Percentiles rank a stretch among this genome's conserved stretches.
Evolutionary conservation across 1,140 invertebrate species (phyloP).

Genomic region (Zeugodacus cucurbitae): DNA sequence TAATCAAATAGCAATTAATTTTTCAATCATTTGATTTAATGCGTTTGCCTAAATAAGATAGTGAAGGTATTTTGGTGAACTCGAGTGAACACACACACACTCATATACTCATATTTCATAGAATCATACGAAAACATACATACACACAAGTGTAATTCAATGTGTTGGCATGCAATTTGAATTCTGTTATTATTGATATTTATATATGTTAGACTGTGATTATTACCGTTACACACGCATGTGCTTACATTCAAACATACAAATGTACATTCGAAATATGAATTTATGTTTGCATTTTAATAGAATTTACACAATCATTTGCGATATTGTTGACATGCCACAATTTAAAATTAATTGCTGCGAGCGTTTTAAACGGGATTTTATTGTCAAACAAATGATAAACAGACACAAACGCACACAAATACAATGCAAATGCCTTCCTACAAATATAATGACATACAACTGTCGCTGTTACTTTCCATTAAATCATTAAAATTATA

Average conservation of each 20-base stretch:
- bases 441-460: neutral
- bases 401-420: neutral
- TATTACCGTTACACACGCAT: constrained; percentile 15
- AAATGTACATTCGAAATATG: neutral
- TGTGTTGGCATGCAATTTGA: neutral
- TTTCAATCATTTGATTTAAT: constrained; percentile 5
- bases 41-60: constrained; percentile 1
- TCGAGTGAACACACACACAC: neutral
- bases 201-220: neutral
- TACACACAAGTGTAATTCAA: neutral
- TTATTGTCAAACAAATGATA: neutral
- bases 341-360: constrained; percentile 21
- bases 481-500: too few relatives aligned
- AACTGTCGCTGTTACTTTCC: too few relatives aligned
- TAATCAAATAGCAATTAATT: constrained; percentile 22
- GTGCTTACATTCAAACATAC: too few relatives aligned
- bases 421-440: neutral
- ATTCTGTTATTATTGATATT: neutral
- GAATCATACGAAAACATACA: too few relatives aligned
- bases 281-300: constrained; percentile 19
- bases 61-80: neutral
- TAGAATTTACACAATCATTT: neutral
- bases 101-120: neutral
- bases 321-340: constrained; percentile 14
- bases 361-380: neutral